These are phyloP conservation scores for Taenioides sp. DNA, from an alignment of 2,797 vertebrate genomes.

Conservation along the genomic window DNA sequence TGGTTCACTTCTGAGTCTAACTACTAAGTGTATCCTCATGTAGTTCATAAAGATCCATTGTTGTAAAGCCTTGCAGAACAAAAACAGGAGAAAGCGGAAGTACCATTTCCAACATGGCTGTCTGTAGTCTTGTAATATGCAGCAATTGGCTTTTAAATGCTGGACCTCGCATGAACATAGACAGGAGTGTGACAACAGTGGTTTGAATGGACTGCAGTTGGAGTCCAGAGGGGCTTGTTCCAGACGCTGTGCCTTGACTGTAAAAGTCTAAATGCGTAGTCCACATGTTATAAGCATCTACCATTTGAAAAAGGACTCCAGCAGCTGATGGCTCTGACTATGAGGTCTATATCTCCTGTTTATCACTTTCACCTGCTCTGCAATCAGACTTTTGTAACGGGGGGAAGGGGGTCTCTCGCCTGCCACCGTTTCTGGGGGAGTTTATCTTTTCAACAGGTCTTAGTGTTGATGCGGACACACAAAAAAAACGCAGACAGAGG, in stretches of 20 bases:
- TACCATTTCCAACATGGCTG: conserved; percentile 50
- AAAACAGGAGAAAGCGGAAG: conserved; percentile 43
- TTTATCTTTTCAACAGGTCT: conserved; percentile 74
- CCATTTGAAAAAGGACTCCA: conserved; percentile 52
- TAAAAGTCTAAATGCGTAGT: conserved; percentile 67
- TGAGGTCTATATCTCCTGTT: conserved; percentile 56
- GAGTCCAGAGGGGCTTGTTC: conserved; percentile 66
- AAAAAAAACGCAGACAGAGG: conserved; percentile 59
- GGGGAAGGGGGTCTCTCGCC: conserved; percentile 31
- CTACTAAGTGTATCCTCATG: not conserved
- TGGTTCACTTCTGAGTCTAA: not conserved
- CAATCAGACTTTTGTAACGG: conserved; percentile 23
- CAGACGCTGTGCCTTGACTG: conserved; percentile 50
- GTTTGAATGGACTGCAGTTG: conserved; percentile 66
- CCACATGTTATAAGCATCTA: conserved; percentile 75
- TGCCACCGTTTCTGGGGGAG: conserved; percentile 43
- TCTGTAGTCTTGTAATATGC: conserved; percentile 47
- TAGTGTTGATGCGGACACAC: conserved; percentile 51
- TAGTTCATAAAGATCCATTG: not conserved
- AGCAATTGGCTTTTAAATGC: conserved; percentile 60
- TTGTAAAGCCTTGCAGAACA: not conserved
- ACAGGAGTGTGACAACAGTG: conserved; percentile 56
- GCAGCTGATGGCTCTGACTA: conserved; percentile 54
- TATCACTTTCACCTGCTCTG: conserved; percentile 58
- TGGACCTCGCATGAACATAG: conserved; percentile 62